phyloP scores from a whole-genome alignment of 1,140 invertebrate genomes.

The Cepaea nemoralis region DNA sequence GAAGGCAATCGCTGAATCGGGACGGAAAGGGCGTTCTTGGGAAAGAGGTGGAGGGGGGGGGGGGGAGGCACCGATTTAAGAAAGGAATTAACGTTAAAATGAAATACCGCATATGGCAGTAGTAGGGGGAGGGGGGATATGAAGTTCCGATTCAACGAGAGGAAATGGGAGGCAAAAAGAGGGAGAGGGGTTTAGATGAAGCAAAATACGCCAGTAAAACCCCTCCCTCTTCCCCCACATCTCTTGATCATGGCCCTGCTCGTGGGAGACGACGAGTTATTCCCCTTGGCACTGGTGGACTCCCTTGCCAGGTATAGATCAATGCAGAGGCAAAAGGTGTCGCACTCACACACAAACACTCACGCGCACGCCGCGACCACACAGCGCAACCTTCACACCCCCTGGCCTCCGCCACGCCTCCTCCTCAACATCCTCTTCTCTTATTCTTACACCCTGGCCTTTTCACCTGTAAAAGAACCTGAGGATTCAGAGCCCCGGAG shows the following conservation, averaged over 20 bases:
- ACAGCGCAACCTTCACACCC: neutral
- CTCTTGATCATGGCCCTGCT: neutral
- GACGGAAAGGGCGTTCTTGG: neutral
- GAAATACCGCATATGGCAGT: no score
- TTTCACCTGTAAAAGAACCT: slow-evolving; percentile 1
- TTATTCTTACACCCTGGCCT: slow-evolving; percentile 3
- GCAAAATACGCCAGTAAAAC: neutral
- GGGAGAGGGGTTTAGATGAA: no score
- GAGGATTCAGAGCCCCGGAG: neutral
- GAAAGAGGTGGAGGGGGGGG: neutral
- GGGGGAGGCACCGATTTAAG: no score
- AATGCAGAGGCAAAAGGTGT: neutral
- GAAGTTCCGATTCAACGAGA: no score
- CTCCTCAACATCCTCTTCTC: neutral
- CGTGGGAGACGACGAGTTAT: neutral
- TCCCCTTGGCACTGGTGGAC: neutral
- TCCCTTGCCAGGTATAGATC: neutral
- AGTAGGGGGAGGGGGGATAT: no score
- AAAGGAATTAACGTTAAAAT: no score
- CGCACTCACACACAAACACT: neutral
- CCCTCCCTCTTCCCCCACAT: neutral
- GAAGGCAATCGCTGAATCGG: neutral
- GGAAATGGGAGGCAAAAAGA: no score
- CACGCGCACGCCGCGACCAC: neutral
- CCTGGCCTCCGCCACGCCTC: neutral